Percentiles rank a stretch among this genome's conserved stretches.
phyloP scores from a whole-genome alignment of 2,113 vertebrate species.

The Anser brachyrhynchus region DNA sequence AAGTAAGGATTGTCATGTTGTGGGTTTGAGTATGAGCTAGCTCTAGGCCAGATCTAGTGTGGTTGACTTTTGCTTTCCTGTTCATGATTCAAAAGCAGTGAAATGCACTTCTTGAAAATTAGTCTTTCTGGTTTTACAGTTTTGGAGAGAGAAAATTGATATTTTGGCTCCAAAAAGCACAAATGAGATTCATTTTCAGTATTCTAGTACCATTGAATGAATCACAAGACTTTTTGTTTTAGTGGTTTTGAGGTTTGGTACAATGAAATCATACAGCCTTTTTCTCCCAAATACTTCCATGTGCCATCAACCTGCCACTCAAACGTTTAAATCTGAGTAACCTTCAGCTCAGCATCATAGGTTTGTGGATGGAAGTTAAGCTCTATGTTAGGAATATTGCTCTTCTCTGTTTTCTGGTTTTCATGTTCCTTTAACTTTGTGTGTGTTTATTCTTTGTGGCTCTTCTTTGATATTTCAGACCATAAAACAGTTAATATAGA shows the following conservation, averaged over 20 bases:
- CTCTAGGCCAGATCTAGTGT: not conserved
- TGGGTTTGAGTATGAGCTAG: fast-evolving
- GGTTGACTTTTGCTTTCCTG: not conserved
- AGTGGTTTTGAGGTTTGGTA: not conserved
- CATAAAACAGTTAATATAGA: not conserved
- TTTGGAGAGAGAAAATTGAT: not conserved
- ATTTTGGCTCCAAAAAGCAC: not conserved
- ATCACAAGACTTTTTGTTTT: not conserved
- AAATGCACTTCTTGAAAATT: not conserved
- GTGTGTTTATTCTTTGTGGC: not conserved
- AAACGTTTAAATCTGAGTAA: not conserved
- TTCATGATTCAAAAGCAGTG: not conserved
- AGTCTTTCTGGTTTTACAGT: not conserved
- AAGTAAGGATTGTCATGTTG: not conserved
- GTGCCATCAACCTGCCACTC: not conserved
- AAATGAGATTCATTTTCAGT: fast-evolving
- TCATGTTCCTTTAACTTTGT: not conserved
- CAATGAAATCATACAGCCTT: not conserved
- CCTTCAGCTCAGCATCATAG: not conserved
- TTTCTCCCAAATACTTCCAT: not conserved
- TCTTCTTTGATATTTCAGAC: not conserved
- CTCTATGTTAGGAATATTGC: not conserved
- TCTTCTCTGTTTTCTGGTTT: not conserved
- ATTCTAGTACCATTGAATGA: not conserved
- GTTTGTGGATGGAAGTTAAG: not conserved